Evolutionary conservation across 2,797 vertebrate genomes (phyloP), one percentile per base, ranked within the genome.

Genomic region (Onychomys torridus): DNA sequence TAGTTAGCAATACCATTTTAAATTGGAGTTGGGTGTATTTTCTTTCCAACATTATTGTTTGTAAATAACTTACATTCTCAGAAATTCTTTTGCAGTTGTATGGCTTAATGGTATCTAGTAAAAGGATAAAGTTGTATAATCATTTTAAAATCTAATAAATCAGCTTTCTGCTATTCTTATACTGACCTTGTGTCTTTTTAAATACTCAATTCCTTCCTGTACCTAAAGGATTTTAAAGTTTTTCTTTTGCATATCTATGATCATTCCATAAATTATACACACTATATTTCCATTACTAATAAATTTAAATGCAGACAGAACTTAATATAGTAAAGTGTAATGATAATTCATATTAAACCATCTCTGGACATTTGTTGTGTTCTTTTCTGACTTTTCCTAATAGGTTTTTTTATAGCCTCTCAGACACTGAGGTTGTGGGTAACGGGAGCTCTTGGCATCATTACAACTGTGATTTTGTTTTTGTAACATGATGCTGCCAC

Each of bases 41-140:
- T 85, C 52, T 91, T 95, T 96, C 93, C 23, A 93, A n/a, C 14
- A 71, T 37, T n/a, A 25, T 13, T 84, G 65, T 21, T 71, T 85
- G 49, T 49, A 23, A 91, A 32, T 92, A 40, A 67, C 21, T 77
- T 85, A 82, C 37, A 69, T 57, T 89, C 13, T n/a, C 14, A 10
- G 29, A n/a, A 82, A 69, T 17, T 89, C 11, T 13, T 19, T 75
- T 57, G 9, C 82, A 67, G 13, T 7, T 75, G 2, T 46, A 59
- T 9, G 77, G 14, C 49, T 85, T 88, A 94, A 63, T 73, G 27
- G 61, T 59, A 59, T 52, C 43, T 87, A 81, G 5, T 73, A 85
- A 81, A 73, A 16, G 8, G 55, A 40, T 57, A n/a, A 2, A 67
- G 1, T 87, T 63, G 13, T 79, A 21, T 11, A 89, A 12, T 17